Conservation (phyloP, 2,888 invertebrate genomes). For the Adineta ricciae region DNA sequence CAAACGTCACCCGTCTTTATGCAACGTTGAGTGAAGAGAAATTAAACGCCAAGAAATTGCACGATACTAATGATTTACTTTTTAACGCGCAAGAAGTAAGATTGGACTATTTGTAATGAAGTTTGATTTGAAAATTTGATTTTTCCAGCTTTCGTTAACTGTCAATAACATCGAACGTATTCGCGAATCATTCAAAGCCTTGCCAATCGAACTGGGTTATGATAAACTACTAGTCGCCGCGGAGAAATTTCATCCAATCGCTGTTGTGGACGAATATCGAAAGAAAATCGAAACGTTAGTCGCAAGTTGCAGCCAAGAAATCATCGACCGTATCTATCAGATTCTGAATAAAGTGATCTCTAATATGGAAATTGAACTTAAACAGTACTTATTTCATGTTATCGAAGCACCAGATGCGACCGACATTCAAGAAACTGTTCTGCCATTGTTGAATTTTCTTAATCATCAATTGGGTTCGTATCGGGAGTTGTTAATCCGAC, state of each 20-base stretch:
- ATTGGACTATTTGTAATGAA: too few species aligned
- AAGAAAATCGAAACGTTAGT: not conserved
- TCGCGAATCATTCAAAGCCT: conserved; percentile 67
- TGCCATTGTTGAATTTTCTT: not conserved
- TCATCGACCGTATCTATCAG: not conserved
- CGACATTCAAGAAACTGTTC: not conserved
- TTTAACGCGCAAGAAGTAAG: conserved; percentile 6
- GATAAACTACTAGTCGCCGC: conserved; percentile 39
- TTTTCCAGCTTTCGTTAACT: conserved; percentile 71
- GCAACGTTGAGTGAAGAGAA: conserved; percentile 17
- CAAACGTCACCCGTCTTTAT: not conserved
- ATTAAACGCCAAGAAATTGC: not conserved
- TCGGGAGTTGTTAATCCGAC: not conserved
- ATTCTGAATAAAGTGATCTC: conserved; percentile 3
- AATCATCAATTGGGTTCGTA: not conserved
- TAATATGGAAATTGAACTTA: conserved; percentile 5
- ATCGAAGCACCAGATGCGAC: conserved; percentile 1
- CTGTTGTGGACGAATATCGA: conserved; percentile 4
- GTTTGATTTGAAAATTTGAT: too few species aligned
- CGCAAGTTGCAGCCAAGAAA: conserved; percentile 2
- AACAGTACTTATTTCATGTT: conserved; percentile 8
- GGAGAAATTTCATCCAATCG: not conserved
- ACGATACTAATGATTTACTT: not conserved
- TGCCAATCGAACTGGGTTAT: conserved; percentile 70
- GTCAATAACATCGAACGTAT: conserved; percentile 90